A percentile compares a stretch with the other conserved stretches of the same genome.
phyloP scores from a whole-genome alignment of 92 coral and sea anemone species.

The Isaurus tuberculatus region DNA sequence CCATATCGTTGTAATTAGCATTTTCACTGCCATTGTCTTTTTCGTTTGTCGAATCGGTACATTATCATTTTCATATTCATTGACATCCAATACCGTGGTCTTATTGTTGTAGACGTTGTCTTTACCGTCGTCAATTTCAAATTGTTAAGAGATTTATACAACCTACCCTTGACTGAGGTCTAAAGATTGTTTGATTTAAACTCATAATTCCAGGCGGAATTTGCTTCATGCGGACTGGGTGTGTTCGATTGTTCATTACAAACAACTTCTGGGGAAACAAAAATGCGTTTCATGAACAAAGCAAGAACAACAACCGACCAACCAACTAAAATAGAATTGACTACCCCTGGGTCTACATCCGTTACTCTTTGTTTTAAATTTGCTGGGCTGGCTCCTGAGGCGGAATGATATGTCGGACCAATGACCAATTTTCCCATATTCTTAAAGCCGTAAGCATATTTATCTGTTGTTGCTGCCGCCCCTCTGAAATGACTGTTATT shows the following conservation, averaged over 20 bases:
- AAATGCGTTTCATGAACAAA: background rate
- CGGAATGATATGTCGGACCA: slow-evolving; percentile 1
- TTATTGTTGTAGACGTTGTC: too few relatives aligned
- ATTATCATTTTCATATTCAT: too few relatives aligned
- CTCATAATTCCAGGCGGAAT: background rate
- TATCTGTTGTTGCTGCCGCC: slow-evolving; percentile 1
- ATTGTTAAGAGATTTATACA: too few relatives aligned
- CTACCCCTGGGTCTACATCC: background rate
- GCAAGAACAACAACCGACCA: background rate
- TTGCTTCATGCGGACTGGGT: background rate
- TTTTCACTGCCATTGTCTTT: too few relatives aligned
- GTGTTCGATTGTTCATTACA: background rate
- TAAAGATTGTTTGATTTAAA: background rate
- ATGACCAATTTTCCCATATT: background rate
- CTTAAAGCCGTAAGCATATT: background rate
- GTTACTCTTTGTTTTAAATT: background rate
- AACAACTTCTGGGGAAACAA: slow-evolving; percentile 1
- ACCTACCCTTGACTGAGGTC: too few relatives aligned
- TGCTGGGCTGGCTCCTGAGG: background rate
- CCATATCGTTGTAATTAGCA: too few relatives aligned
- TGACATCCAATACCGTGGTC: too few relatives aligned
- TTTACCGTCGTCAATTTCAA: too few relatives aligned
- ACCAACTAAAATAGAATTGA: background rate
- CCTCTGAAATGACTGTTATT: background rate
- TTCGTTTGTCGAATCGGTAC: too few relatives aligned